phyloP scores from a whole-genome alignment of 2,797 vertebrate species.

The Cygnus olor region DNA sequence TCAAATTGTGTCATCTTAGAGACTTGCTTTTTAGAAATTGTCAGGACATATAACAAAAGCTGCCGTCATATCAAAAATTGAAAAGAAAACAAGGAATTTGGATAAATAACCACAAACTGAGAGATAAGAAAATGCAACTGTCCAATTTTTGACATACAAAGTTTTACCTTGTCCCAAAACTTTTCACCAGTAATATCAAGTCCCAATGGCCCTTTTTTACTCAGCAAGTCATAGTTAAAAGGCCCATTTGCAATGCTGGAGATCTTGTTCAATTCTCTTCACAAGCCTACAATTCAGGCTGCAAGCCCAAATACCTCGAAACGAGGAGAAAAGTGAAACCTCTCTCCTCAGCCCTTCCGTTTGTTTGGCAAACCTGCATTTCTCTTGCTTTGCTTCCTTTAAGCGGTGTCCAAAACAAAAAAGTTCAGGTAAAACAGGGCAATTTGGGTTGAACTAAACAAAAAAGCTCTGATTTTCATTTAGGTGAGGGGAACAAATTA shows the following conservation, averaged over 20 bases:
- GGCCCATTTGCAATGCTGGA: neutral
- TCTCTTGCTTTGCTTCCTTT: neutral
- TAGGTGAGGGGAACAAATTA: neutral
- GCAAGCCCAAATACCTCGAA: neutral
- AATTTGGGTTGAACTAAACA: neutral
- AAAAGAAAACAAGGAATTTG: neutral
- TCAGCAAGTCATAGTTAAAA: accelerated
- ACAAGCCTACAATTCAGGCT: neutral
- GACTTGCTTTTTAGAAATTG: neutral
- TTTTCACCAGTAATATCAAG: neutral
- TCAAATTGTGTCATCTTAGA: neutral
- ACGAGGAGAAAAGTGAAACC: neutral
- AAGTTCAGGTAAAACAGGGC: neutral
- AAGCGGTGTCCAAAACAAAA: neutral
- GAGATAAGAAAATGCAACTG: neutral
- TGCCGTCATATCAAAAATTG: neutral
- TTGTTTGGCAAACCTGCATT: neutral
- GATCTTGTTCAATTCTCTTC: neutral
- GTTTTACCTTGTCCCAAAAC: neutral
- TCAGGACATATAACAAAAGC: neutral
- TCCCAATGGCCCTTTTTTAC: neutral
- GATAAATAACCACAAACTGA: neutral
- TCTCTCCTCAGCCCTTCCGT: neutral
- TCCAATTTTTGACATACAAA: neutral
- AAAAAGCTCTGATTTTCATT: neutral